phyloP scores from a whole-genome alignment of 1,140 invertebrate species.

The Drosophila takahashii region DNA sequence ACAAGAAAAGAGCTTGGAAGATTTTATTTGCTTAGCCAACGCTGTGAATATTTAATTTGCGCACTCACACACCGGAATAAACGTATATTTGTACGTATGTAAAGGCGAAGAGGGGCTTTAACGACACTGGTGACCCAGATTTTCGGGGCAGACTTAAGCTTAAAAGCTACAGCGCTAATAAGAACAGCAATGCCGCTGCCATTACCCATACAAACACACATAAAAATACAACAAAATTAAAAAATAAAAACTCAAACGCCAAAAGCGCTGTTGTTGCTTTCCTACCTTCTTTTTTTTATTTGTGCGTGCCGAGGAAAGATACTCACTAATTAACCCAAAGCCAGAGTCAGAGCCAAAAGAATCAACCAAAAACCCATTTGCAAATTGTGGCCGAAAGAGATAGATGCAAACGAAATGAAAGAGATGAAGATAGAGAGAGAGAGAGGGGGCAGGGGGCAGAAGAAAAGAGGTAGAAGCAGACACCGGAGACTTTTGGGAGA shows the following conservation, averaged over 20 bases:
- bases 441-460: no score
- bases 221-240: slow-evolving; percentile 25
- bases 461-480: slow-evolving; percentile 9
- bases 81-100: slow-evolving; percentile 11
- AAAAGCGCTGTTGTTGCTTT: slow-evolving; percentile 45
- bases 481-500: slow-evolving; percentile 20
- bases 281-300: slow-evolving; percentile 8
- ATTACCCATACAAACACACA: slow-evolving; percentile 68
- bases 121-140: slow-evolving; percentile 77
- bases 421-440: background rate
- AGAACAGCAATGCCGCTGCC: slow-evolving; percentile 69
- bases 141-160: slow-evolving; percentile 66
- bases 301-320: slow-evolving; percentile 77
- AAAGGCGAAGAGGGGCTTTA: slow-evolving; percentile 44
- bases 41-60: slow-evolving; percentile 83
- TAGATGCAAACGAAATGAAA: slow-evolving; percentile 5
- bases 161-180: slow-evolving; percentile 75
- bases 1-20: slow-evolving; percentile 50
- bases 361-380: slow-evolving; percentile 69
- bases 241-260: slow-evolving; percentile 26
- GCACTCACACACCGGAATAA: slow-evolving; percentile 49
- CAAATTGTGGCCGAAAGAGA: slow-evolving; percentile 60
- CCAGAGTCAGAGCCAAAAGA: slow-evolving; percentile 62
- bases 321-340: slow-evolving; percentile 77
- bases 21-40: slow-evolving; percentile 81